These are phyloP conservation scores for Bradypodion pumilum DNA, from an alignment of 2,797 vertebrate species.

Conservation along the genomic window DNA sequence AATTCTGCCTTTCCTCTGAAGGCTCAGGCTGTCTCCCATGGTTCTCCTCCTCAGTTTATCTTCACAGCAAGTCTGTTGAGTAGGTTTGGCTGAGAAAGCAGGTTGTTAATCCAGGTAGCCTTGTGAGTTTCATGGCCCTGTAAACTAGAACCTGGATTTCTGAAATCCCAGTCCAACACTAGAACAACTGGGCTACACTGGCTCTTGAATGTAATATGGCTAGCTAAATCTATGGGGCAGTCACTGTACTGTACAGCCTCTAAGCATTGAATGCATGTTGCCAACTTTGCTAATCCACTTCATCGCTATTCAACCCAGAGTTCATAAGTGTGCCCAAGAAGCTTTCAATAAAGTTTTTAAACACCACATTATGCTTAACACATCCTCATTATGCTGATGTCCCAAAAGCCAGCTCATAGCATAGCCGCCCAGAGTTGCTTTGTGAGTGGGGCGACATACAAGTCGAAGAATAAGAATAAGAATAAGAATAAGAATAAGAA, in stretches of 20 bases:
- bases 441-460: no score
- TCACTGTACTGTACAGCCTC: no score
- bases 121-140: not conserved
- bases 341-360: not conserved
- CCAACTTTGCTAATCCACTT: not conserved
- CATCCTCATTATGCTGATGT: no score
- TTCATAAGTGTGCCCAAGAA: not conserved
- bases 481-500: no score
- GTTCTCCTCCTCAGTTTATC: not conserved
- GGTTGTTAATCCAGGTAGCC: not conserved
- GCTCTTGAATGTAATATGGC: not conserved
- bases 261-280: not conserved
- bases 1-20: not conserved
- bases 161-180: not conserved
- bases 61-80: not conserved
- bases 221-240: not conserved
- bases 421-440: no score
- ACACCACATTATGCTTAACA: no score
- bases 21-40: not conserved
- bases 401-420: no score
- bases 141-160: not conserved
- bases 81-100: not conserved
- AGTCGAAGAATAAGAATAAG: no score
- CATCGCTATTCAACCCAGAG: not conserved
- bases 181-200: not conserved